Conservation (phyloP, 2,113 vertebrate genomes). For the Potamarius usumacintae region DNA sequence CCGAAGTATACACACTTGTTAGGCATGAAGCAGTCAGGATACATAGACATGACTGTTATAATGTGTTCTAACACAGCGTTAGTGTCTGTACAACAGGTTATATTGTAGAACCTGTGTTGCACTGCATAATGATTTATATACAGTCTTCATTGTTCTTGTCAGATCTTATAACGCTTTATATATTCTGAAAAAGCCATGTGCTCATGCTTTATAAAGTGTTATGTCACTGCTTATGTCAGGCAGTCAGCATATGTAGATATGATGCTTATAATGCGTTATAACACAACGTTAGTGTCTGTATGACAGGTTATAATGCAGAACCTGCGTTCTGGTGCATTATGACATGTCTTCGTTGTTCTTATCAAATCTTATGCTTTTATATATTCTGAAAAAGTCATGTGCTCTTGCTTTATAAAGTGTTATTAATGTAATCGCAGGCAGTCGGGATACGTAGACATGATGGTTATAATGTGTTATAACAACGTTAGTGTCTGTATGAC, state of each 20-base stretch:
- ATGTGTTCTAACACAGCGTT: too few species aligned
- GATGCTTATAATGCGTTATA: background rate
- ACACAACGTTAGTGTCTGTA: background rate
- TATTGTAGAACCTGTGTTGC: background rate
- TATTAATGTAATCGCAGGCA: background rate
- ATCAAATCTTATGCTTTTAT: background rate
- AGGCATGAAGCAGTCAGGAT: too few species aligned
- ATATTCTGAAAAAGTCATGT: background rate
- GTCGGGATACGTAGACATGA: too few species aligned
- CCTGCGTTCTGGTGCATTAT: background rate
- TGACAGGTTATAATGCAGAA: background rate
- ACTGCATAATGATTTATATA: background rate
- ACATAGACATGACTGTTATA: too few species aligned
- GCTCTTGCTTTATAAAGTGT: background rate
- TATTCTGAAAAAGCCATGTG: background rate
- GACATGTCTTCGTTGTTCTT: background rate
- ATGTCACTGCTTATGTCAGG: background rate
- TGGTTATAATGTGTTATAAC: background rate
- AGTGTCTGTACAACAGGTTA: background rate
- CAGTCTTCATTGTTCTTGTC: background rate
- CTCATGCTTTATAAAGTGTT: background rate
- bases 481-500: background rate
- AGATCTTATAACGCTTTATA: background rate
- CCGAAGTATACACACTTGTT: too few species aligned
- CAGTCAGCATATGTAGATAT: too few species aligned